Conservation (phyloP, 1,140 invertebrate species). For the Aphaenogaster ashmeadi region DNA sequence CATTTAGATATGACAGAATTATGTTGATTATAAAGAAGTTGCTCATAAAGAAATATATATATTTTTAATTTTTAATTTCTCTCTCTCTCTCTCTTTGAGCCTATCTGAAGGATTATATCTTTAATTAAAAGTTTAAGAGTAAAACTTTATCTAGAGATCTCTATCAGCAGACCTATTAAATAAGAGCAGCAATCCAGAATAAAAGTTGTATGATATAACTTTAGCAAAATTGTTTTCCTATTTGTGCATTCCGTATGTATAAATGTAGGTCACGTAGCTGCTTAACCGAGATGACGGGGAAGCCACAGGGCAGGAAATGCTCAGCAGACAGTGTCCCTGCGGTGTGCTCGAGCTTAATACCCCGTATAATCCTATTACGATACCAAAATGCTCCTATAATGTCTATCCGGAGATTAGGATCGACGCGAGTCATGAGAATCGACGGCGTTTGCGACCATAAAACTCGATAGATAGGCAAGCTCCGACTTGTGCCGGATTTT, state of each 20-base stretch:
- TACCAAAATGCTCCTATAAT: constrained; percentile 59
- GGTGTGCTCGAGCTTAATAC: constrained; percentile 14
- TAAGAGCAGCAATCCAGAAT: neutral
- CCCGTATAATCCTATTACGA: constrained; percentile 54
- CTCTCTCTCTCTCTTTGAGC: too few species aligned
- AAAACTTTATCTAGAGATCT: neutral
- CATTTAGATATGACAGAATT: neutral
- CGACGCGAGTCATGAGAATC: constrained; percentile 53
- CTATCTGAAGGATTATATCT: neutral
- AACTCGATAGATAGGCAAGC: constrained; percentile 25
- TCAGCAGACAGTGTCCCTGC: constrained; percentile 19
- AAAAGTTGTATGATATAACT: neutral
- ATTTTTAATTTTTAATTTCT: neutral
- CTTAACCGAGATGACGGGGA: neutral
- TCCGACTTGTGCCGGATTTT: constrained; percentile 55
- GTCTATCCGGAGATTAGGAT: constrained; percentile 42
- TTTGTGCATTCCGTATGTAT: neutral
- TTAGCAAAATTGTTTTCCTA: neutral
- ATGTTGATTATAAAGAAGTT: neutral
- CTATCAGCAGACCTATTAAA: neutral
- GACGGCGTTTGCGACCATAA: constrained; percentile 7
- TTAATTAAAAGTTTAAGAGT: neutral
- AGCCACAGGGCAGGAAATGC: constrained; percentile 25
- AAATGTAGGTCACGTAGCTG: neutral
- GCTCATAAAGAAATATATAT: neutral